Evolutionary conservation across 2,113 vertebrate genomes (phyloP).

Genomic region (Hippocampus abdominalis): DNA sequence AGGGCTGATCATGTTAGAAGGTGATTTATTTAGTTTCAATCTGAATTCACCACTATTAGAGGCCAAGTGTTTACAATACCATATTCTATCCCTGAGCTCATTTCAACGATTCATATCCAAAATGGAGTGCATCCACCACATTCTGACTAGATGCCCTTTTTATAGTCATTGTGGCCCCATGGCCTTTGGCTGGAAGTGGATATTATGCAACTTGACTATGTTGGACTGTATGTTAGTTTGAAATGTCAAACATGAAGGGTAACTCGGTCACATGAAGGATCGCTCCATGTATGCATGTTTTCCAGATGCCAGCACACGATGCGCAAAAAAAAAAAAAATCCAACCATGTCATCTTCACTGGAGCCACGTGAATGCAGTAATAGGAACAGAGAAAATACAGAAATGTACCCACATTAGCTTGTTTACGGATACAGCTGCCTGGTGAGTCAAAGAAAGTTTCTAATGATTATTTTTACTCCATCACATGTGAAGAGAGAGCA

Average conservation of each 20-base stretch:
- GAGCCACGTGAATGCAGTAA: neutral
- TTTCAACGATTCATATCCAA: constrained; percentile 51
- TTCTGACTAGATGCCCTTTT: constrained; percentile 69
- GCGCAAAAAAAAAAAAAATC: neutral
- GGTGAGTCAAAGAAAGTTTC: neutral
- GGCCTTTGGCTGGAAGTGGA: constrained; percentile 59
- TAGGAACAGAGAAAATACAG: neutral
- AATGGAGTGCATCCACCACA: constrained; percentile 31
- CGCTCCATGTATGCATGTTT: constrained; percentile 23
- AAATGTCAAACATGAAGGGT: constrained; percentile 63
- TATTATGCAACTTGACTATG: constrained; percentile 65
- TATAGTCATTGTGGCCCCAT: constrained; percentile 60
- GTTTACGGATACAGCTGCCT: neutral
- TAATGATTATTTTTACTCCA: neutral
- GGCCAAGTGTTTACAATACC: constrained; percentile 23
- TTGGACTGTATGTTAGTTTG: constrained; percentile 49
- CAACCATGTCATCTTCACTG: neutral
- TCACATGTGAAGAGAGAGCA: neutral
- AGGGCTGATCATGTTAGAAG: constrained; percentile 11
- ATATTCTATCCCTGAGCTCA: constrained; percentile 49
- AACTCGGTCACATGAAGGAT: constrained; percentile 31
- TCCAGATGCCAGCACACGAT: neutral
- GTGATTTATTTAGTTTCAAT: constrained; percentile 29
- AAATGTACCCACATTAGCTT: neutral
- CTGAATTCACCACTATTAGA: constrained; percentile 2